Evolutionary conservation across 2,113 vertebrate species (phyloP).

Genomic region (Aptenodytes forsteri): DNA sequence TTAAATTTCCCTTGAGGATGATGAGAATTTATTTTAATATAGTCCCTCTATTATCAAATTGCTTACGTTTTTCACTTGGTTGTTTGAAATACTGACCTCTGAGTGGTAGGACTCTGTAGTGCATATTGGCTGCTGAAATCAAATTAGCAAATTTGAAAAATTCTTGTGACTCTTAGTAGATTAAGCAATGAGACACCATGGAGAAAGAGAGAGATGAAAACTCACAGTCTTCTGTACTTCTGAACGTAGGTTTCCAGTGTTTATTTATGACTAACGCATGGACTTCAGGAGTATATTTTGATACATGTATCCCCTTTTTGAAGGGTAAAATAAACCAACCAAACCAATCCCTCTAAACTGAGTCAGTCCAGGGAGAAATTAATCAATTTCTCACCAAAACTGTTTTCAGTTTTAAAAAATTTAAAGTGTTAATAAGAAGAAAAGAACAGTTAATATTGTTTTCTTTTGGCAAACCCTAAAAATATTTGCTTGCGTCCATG

Average conservation of each 20-base stretch:
- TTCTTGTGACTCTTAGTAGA: not conserved
- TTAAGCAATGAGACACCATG: not conserved
- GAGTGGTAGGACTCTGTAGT: not conserved
- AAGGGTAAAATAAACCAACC: not conserved
- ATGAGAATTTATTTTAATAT: not conserved
- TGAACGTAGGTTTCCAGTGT: not conserved
- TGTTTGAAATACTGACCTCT: not conserved
- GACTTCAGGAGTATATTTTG: not conserved
- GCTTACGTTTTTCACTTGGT: not conserved
- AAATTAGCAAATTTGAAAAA: not conserved
- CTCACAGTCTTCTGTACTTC: not conserved
- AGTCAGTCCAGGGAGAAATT: not conserved
- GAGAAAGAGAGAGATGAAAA: not conserved
- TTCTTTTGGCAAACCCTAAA: not conserved
- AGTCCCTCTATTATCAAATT: not conserved
- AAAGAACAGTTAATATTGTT: not conserved
- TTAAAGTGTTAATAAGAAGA: not conserved
- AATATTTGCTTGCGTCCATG: rapidly evolving
- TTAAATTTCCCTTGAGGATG: not conserved
- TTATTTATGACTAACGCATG: not conserved
- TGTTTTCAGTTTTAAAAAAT: not conserved
- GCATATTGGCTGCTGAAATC: not conserved
- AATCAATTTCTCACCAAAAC: not conserved
- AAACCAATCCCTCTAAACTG: not conserved
- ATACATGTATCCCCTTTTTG: not conserved